A percentile compares a stretch with the other conserved stretches of the same genome.
Conservation (phyloP, 2,888 invertebrate species). For the Ashinkailepas kermadecensis region DNA sequence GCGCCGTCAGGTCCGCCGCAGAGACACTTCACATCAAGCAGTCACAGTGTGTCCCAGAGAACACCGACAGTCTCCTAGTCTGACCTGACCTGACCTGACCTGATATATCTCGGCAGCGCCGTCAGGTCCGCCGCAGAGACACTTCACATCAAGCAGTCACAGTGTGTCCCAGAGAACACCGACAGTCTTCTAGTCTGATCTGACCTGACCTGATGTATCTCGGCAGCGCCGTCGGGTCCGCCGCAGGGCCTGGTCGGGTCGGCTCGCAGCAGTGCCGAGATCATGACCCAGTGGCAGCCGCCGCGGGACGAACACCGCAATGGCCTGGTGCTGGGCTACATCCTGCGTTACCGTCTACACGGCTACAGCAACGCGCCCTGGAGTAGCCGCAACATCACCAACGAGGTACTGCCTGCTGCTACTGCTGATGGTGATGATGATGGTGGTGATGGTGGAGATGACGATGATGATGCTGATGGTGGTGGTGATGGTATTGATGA, state of each 20-base stretch:
- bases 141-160: too few relatives aligned
- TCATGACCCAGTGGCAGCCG: constrained; percentile 93
- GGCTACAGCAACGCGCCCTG: constrained; percentile 84
- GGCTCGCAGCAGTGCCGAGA: constrained; percentile 86
- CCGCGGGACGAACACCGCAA: constrained; percentile 91
- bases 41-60: too few relatives aligned
- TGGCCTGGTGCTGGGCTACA: constrained; percentile 88
- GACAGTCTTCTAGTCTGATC: constrained; percentile 33
- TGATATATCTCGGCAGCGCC: too few relatives aligned
- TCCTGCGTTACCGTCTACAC: constrained; percentile 79
- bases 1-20: too few relatives aligned
- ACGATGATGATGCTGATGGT: too few relatives aligned
- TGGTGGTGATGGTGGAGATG: too few relatives aligned
- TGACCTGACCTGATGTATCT: background rate
- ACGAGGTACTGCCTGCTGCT: constrained; percentile 61
- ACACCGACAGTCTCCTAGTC: constrained; percentile 34
- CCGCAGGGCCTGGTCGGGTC: constrained; percentile 92
- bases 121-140: too few relatives aligned
- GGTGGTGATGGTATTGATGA: too few relatives aligned
- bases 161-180: too few relatives aligned
- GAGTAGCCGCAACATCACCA: constrained; percentile 84
- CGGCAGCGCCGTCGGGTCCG: constrained; percentile 85
- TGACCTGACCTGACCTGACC: background rate
- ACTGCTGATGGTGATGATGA: too few relatives aligned
- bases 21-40: too few relatives aligned